A percentile compares a stretch with the other conserved stretches of the same genome.
Evolutionary conservation across 2,888 invertebrate species (phyloP).

Genomic region (Nymphalis polychloros): DNA sequence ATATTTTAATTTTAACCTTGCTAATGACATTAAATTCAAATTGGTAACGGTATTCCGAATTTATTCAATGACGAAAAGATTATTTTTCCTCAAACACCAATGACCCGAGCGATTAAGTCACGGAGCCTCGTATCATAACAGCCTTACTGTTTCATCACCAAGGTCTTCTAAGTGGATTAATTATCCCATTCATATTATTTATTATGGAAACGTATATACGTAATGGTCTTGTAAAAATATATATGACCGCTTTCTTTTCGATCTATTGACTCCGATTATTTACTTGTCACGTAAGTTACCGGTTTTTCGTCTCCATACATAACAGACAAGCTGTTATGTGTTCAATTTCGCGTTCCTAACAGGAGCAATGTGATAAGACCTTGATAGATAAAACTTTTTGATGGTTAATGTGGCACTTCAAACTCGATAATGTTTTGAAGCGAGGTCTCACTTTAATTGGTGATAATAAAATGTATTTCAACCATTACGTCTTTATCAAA

Average conservation of each 20-base stretch:
- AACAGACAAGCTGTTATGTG: constrained; percentile 7
- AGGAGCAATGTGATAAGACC: constrained; percentile 15
- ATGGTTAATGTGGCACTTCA: constrained; percentile 14
- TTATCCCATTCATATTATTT: constrained; percentile 21
- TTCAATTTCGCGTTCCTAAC: constrained; percentile 13
- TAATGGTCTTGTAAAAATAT: constrained; percentile 7
- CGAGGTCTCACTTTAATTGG: not conserved
- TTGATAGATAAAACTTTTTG: constrained; percentile 22
- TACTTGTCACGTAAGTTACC: constrained; percentile 22
- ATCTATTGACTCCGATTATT: constrained; percentile 4
- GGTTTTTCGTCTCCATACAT: constrained; percentile 16
- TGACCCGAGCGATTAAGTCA: constrained; percentile 7
- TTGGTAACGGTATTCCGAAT: not conserved
- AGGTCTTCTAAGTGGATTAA: constrained; percentile 30
- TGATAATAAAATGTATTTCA: not conserved
- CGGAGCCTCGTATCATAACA: not conserved
- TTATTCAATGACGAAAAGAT: not conserved
- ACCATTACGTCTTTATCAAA: not conserved
- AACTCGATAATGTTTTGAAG: not conserved
- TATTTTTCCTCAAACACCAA: not conserved
- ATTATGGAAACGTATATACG: constrained; percentile 12
- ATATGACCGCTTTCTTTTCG: constrained; percentile 33
- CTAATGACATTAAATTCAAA: not conserved
- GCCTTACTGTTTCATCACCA: constrained; percentile 15
- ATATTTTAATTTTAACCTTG: not conserved